Conservation (phyloP, 2,113 vertebrate species). For the Nesoenas mayeri region DNA sequence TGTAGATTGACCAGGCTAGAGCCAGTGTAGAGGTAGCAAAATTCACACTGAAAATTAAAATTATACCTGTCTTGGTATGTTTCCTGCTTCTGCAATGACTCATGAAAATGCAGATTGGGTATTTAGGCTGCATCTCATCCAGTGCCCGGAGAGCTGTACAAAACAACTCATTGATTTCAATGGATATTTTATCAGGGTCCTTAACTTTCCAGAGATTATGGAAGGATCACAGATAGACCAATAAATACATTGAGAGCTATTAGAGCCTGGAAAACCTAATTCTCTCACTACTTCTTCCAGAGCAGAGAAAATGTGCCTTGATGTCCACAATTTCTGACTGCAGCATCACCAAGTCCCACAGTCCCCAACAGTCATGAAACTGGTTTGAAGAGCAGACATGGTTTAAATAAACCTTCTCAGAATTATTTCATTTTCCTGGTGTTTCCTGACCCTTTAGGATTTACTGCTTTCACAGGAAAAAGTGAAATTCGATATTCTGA, state of each 20-base stretch:
- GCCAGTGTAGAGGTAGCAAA: background rate
- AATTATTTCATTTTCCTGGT: background rate
- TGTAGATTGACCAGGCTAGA: background rate
- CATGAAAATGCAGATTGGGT: slow-evolving; percentile 32
- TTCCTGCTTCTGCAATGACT: slow-evolving; percentile 3
- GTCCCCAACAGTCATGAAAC: background rate
- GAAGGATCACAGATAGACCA: background rate
- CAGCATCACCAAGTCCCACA: background rate
- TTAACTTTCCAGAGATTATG: background rate
- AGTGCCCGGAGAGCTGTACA: background rate
- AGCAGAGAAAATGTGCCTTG: background rate
- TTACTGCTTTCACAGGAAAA: background rate
- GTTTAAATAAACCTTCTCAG: background rate
- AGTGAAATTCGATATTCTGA: background rate
- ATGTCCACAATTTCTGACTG: background rate
- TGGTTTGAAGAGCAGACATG: background rate
- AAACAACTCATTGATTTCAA: slow-evolving; percentile 2
- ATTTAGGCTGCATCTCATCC: slow-evolving; percentile 5
- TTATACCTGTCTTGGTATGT: background rate
- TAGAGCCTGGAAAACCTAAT: background rate
- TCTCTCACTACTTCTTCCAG: background rate
- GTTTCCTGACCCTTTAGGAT: background rate
- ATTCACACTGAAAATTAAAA: background rate
- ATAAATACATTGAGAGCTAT: background rate
- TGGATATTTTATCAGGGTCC: background rate